Percentiles rank a stretch among this genome's conserved stretches.
Conservation (phyloP, 2,797 vertebrate species). For the Rhinichthys osculus region DNA sequence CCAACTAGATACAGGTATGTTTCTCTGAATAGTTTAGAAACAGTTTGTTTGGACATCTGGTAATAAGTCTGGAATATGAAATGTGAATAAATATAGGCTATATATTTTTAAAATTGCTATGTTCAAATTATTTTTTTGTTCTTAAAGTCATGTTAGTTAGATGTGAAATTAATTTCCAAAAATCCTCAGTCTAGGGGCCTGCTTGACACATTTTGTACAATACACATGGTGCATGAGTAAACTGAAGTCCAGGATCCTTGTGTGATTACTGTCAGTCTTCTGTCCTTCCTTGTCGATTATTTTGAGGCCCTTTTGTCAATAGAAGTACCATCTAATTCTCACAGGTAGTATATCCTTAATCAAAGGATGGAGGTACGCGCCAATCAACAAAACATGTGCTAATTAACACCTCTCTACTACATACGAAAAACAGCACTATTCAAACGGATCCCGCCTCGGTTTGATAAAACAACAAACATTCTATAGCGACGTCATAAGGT, state of each 20-base stretch:
- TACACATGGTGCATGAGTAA: slow-evolving; percentile 72
- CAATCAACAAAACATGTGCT: slow-evolving; percentile 84
- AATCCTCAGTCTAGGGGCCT: neutral
- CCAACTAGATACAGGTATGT: neutral
- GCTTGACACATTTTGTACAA: slow-evolving; percentile 39
- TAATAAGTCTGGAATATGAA: neutral
- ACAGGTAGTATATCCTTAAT: slow-evolving; percentile 79
- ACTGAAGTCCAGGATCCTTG: slow-evolving; percentile 70
- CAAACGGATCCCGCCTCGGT: slow-evolving; percentile 63
- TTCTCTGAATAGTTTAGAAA: neutral
- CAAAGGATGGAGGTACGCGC: slow-evolving; percentile 73
- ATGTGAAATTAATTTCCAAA: neutral
- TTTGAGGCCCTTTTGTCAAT: slow-evolving; percentile 76
- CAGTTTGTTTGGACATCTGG: neutral
- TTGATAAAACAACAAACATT: slow-evolving; percentile 56
- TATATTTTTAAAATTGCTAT: neutral
- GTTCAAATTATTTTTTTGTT: neutral
- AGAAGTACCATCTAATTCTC: slow-evolving; percentile 68
- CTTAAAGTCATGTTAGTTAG: neutral
- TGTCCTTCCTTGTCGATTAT: slow-evolving; percentile 79
- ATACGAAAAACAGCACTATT: slow-evolving; percentile 77
- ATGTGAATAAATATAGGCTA: neutral
- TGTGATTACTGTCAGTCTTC: slow-evolving; percentile 81
- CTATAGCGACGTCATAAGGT: neutral
- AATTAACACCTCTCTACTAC: slow-evolving; percentile 82